Evolutionary conservation across 2,888 invertebrate species (phyloP), one percentile per base, ranked within the genome.

Genomic region (Thera britannica): DNA sequence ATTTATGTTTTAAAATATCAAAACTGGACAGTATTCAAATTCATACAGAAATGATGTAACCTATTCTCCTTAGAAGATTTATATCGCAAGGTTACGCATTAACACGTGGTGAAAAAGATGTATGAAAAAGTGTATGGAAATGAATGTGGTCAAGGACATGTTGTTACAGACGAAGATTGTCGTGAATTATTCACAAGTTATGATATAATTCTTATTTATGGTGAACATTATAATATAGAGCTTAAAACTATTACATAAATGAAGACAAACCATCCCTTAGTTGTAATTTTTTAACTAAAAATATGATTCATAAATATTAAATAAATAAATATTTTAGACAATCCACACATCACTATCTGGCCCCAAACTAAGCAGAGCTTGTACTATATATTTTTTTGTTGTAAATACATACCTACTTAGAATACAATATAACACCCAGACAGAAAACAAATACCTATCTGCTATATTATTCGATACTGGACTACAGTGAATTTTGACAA

Each of bases 151-250:
- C 63, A 67, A 66, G 70, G 66, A 54, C 70, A 54, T 52, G 23
- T 62, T 60, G 46, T 61, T 67, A 58, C 35, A 44, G 54, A 52
- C 51, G 9, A 46, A 46, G 44, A 11, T 35, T 48, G 41, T 12
- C 2, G 54, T 73, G 71, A 71, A 69, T 71, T 58, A 73, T 69
- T 67, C 54, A 67, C 44, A 7, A 49, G 36, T 54, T 71, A 71
- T 67, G 68, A 71, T 71, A 65, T 69, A 73, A 67, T 52, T 52
- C 52, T 9, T 52, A 51, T 23, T 23, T 51, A 51, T 67, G 55
- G 11, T 61, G 65, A 44, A 68, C 46, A 65, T 41, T 67, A 63
- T 51, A 60, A 67, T 49, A 48, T 65, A 72, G 67, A 71, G 65
- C 34, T 68, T 11, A 8, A 46, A 65, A 64, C 54, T 64, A 36